These are phyloP conservation scores for Littorina saxatilis DNA, from an alignment of 1,140 invertebrate species.

Conservation along the genomic window DNA sequence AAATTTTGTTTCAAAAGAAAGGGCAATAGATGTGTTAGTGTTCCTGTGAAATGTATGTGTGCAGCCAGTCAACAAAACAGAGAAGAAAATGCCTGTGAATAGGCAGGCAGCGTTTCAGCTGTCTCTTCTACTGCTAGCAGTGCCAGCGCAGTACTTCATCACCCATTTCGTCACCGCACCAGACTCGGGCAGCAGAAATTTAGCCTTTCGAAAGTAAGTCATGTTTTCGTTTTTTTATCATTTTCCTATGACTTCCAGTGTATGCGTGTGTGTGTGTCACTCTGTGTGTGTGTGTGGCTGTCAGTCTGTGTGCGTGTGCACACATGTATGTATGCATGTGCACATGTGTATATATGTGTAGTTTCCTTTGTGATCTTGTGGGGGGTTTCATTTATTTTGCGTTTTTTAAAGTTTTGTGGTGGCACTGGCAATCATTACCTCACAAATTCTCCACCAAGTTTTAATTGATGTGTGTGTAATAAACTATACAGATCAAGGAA, in stretches of 20 bases:
- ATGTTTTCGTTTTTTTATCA: background rate
- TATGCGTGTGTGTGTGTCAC: background rate
- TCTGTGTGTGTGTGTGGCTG: background rate
- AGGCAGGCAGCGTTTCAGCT: conserved; percentile 61
- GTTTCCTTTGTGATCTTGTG: background rate
- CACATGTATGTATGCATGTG: background rate
- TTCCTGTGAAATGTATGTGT: too few species aligned
- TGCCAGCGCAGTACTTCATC: conserved; percentile 71
- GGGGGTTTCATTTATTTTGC: background rate
- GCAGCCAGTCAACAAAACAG: too few species aligned
- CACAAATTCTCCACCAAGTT: too few species aligned
- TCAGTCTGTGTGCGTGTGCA: background rate
- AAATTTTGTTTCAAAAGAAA: too few species aligned
- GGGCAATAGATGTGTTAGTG: too few species aligned
- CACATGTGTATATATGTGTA: background rate
- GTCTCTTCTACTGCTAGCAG: conserved; percentile 65
- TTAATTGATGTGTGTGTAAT: background rate
- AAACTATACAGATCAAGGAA: background rate
- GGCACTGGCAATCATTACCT: too few species aligned
- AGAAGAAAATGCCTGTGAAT: conserved; percentile 59
- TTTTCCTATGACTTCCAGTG: background rate
- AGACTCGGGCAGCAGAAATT: conserved; percentile 52
- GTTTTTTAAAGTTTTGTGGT: too few species aligned
- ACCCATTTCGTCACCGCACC: conserved; percentile 56
- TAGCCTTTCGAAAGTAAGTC: conserved; percentile 43